Evolutionary conservation across 2,888 invertebrate species (phyloP).

Genomic region (Drosophila rellima): DNA sequence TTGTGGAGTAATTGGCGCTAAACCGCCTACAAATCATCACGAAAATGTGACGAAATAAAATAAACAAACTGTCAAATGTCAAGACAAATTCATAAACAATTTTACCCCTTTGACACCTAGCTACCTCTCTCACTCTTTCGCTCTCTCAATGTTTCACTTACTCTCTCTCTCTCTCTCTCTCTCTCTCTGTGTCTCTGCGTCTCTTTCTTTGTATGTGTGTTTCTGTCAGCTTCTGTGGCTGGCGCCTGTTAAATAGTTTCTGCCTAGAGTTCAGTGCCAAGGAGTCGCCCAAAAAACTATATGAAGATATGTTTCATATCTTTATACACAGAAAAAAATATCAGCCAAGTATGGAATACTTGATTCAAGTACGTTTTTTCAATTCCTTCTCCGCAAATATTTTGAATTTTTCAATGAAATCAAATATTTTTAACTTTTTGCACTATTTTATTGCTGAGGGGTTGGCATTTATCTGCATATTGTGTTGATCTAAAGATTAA

Average conservation of each 20-base stretch:
- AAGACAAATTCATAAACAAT: constrained; percentile 81
- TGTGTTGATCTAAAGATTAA: too few relatives aligned
- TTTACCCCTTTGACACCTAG: constrained; percentile 31
- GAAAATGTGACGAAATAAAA: constrained; percentile 84
- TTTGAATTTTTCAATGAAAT: too few relatives aligned
- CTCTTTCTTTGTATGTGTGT: not conserved
- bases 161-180: not conserved
- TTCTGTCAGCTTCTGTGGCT: constrained; percentile 17
- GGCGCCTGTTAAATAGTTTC: constrained; percentile 44
- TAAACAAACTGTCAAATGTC: constrained; percentile 84
- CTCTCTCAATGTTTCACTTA: not conserved
- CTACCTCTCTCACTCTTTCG: constrained; percentile 6
- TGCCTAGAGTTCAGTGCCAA: constrained; percentile 24
- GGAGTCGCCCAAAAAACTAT: constrained; percentile 14
- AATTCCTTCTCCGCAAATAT: too few relatives aligned
- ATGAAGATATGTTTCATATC: not conserved
- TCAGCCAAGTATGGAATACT: not conserved
- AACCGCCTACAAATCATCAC: constrained; percentile 84
- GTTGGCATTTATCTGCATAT: too few relatives aligned
- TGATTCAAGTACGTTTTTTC: too few relatives aligned
- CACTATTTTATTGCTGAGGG: too few relatives aligned
- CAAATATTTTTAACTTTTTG: too few relatives aligned
- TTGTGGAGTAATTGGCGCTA: constrained; percentile 74
- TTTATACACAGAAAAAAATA: not conserved
- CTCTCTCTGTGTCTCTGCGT: not conserved